Percentiles rank a stretch among this genome's conserved stretches.
Evolutionary conservation across 2,888 invertebrate species (phyloP).

Genomic region (Scotopteryx bipunctaria): DNA sequence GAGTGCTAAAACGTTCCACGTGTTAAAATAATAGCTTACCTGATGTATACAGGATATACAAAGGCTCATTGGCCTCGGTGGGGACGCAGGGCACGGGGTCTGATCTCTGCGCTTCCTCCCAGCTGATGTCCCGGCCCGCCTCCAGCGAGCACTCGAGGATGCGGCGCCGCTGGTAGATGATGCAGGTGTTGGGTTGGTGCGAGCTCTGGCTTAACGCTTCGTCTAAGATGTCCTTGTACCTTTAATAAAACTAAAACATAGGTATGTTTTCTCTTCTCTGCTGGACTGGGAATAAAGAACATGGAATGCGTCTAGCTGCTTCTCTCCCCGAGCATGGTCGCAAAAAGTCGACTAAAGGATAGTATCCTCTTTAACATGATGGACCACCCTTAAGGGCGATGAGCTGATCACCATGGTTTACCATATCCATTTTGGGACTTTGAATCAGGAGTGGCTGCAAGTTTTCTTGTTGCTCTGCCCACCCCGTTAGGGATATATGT

Average conservation of each 20-base stretch:
- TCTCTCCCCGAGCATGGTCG: no score
- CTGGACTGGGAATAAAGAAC: no score
- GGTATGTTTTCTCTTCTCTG: background rate
- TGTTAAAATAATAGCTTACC: slow-evolving; percentile 74
- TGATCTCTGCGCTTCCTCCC: slow-evolving; percentile 88
- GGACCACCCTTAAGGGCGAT: no score
- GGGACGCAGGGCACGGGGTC: slow-evolving; percentile 91
- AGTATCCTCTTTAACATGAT: no score
- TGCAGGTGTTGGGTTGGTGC: slow-evolving; percentile 89
- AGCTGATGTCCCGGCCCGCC: slow-evolving; percentile 87
- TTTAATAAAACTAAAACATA: slow-evolving; percentile 3
- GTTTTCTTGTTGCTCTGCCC: no score
- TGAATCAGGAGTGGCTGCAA: no score
- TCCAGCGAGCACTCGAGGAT: slow-evolving; percentile 86
- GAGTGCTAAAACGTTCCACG: no score
- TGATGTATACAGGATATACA: slow-evolving; percentile 96
- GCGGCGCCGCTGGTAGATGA: slow-evolving; percentile 91
- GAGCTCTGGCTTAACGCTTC: slow-evolving; percentile 89
- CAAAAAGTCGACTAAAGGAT: no score
- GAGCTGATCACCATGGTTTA: no score
- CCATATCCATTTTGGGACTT: no score
- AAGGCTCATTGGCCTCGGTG: slow-evolving; percentile 93
- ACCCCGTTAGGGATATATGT: no score
- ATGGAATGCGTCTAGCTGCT: no score
- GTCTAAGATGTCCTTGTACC: slow-evolving; percentile 92